Evolutionary conservation across 2,797 vertebrate genomes (phyloP), one percentile per base, ranked within the genome.

Genomic region (Miichthys miiuy): DNA sequence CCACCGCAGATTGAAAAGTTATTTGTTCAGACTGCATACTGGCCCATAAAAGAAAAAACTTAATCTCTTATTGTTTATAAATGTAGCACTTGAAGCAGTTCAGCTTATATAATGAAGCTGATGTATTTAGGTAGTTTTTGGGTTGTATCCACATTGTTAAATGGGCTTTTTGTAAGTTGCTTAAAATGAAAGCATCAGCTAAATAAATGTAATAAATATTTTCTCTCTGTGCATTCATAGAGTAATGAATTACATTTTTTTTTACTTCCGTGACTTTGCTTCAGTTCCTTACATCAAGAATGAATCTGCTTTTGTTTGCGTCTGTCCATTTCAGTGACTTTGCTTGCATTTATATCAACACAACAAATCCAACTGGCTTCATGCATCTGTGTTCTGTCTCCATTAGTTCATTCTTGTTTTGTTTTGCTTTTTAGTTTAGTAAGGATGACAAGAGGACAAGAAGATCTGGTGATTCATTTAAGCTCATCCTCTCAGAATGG

Each of bases 161-260:
- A 44, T 44, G 42, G 12, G 4, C 42, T 44, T 44, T 13, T 44
- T 44, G 42, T 44, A 44, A 44, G 42, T 14, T 44, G 42, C 42
- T 44, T 44, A 2, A 44, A 14, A 44, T 44, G 13, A 13, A 38
- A 38, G 34, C 34, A 38, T 38, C 34, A 38, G 34, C 34, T 38
- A 38, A 38, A 38, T 38, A 44, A 44, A 44, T 44, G 42, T 14
- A 44, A 14, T 44, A 14, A 4, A 34, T 34, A 6, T 34, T 66
- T 25, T 55, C 42, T 55, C 25, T 62, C 47, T 57, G 50, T 62
- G n/a, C 34, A 69, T 70, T 57, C 14, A 66, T 3, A 8, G 3
- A 58, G 10, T 34, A 34, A 34, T 34, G 7, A 34, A 34, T 34
- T 8, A 34, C 7, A 34, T 34, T 34, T 34, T 34, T 6, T 34